Base-by-base conservation (phyloP, 2,888 invertebrate genomes). In the Ophion ventricosus region DNA sequence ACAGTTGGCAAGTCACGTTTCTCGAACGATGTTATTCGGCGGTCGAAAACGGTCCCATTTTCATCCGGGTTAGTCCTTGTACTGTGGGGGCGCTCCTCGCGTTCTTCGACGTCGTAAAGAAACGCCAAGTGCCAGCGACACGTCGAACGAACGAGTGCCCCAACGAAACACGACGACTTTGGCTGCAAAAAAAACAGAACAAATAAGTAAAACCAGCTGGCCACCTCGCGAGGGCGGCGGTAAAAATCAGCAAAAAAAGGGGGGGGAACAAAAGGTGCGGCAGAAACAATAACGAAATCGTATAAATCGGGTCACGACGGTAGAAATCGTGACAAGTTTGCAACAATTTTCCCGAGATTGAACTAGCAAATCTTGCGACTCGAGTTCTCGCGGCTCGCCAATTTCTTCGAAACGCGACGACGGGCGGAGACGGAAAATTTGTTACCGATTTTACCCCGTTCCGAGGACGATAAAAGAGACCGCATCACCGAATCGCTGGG, bases 281-380 rank as follows among this genome's bases (percentile, higher is more conserved):
- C 4, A 56, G 61, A 80, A 80, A 80, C 56, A 84, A 84, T 84
- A 84, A 84, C 74, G 77, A 81, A 84, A 77, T 69, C 73, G 77
- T 70, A 81, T 84, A 84, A 84, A 84, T 84, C 77, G 77, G 64
- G 57, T 74, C 73, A 80, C 76, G 2, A 73, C 73, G 29, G 75
- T 59, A 73, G 74, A 80, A 73, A 56, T 57, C 67, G 54, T 67
- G 74, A 78, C 69, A 66, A 84, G 69, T 64, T 73, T 49, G 57
- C 69, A 69, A 40, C 83, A 72, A 73, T 76, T 81, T 81, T 63
- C 57, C 54, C 54, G 70, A 81, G 63, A 84, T 81, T 81, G 77
- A 81, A 78, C 69, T 72, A 64, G 67, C 82, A 75, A 81, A 81
- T 81, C 75, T 59, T 7, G 35, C 49, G 74, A 66, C 54, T 74